phyloP scores from a whole-genome alignment of 1,140 invertebrate species.

The Mizuhopecten yessoensis region DNA sequence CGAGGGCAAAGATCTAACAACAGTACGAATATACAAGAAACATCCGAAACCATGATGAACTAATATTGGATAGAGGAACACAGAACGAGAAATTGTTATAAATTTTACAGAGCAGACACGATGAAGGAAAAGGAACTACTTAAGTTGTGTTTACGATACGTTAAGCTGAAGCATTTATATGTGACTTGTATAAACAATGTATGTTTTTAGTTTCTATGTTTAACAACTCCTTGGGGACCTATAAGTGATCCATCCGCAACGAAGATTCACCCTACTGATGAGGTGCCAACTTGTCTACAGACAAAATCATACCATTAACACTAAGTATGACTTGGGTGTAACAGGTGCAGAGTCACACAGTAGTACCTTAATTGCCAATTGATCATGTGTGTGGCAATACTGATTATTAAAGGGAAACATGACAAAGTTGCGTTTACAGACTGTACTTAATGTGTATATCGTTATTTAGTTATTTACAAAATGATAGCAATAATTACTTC shows the following conservation, averaged over 20 bases:
- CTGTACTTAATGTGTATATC: no score
- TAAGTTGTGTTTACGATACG: background rate
- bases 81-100: background rate
- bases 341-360: background rate
- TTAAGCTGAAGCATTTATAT: background rate
- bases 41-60: constrained; percentile 43
- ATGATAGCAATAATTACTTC: no score
- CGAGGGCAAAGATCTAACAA: constrained; percentile 66
- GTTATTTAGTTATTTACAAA: no score
- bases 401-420: no score
- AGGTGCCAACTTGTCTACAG: background rate
- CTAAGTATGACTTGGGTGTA: background rate
- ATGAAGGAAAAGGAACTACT: background rate
- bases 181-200: no score
- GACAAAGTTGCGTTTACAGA: no score
- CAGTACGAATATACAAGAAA: constrained; percentile 67
- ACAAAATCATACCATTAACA: no score
- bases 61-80: no score
- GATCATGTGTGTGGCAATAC: no score
- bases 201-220: no score
- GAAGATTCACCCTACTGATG: background rate
- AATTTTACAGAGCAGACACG: background rate
- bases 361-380: no score
- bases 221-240: background rate
- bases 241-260: background rate